Evolutionary conservation across 2,113 vertebrate species (phyloP).

Genomic region (Siniperca knerii): DNA sequence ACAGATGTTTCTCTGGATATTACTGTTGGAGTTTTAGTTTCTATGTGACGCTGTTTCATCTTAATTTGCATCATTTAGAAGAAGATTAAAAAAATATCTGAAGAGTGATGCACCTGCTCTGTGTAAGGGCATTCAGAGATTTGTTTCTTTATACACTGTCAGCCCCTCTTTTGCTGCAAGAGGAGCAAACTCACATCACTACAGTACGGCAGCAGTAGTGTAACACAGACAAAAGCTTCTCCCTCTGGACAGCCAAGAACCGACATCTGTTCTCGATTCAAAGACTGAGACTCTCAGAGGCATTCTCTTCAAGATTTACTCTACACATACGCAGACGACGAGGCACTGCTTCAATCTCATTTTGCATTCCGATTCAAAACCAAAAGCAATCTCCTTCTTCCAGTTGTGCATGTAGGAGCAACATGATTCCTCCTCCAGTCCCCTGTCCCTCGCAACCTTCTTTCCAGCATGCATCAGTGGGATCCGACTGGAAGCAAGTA

Average conservation of each 20-base stretch:
- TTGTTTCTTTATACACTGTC: neutral
- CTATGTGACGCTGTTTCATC: neutral
- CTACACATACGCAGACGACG: neutral
- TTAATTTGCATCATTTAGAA: neutral
- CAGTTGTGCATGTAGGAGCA: conserved; percentile 9
- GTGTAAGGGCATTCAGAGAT: neutral
- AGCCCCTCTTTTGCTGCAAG: neutral
- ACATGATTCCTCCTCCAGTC: neutral
- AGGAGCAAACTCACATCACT: neutral
- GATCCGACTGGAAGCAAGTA: conserved; percentile 15
- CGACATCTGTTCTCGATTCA: conserved; percentile 31
- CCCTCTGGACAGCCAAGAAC: neutral
- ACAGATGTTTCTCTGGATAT: conserved; percentile 5
- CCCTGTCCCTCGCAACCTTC: neutral
- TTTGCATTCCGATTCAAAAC: conserved; percentile 35
- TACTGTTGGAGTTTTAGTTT: neutral
- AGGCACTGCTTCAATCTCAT: conserved; percentile 21
- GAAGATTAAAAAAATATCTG: neutral
- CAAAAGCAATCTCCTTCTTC: conserved; percentile 30
- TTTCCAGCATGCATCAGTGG: conserved; percentile 16
- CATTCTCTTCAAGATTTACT: conserved; percentile 13
- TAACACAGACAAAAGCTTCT: conserved; percentile 17
- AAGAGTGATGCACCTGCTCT: neutral
- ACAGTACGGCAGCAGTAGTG: neutral
- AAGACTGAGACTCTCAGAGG: conserved; percentile 30